Conservation (phyloP, 1,140 invertebrate species). For the Latrodectus geometricus region DNA sequence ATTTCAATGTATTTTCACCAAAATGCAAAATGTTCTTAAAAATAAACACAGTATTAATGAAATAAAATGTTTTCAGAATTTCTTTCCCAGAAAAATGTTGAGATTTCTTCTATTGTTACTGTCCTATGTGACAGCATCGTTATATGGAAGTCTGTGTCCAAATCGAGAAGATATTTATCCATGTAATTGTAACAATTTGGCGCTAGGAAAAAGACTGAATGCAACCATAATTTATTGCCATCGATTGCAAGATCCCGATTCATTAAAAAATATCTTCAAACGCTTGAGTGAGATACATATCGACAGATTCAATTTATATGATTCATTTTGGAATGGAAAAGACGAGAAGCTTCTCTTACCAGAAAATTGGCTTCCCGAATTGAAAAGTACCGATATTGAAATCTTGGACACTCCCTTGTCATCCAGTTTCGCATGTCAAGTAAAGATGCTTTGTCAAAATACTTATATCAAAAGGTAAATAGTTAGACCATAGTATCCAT, state of each 20-base stretch:
- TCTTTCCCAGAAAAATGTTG: neutral
- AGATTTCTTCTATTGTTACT: neutral
- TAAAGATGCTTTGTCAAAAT: neutral
- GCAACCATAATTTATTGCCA: conserved; percentile 15
- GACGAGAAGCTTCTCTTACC: neutral
- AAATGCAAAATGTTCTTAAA: too few species aligned
- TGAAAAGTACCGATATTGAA: conserved; percentile 32
- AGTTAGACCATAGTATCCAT: too few species aligned
- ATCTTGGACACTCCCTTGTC: conserved; percentile 28
- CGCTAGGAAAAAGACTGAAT: neutral
- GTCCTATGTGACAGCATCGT: neutral
- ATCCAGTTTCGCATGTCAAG: conserved; percentile 28
- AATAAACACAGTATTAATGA: too few species aligned
- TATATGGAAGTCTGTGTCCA: conserved; percentile 25
- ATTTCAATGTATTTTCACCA: too few species aligned
- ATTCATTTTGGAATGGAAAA: conserved; percentile 45
- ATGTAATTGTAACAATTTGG: conserved; percentile 11
- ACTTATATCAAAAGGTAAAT: too few species aligned
- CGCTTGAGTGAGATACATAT: conserved; percentile 3
- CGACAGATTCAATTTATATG: conserved; percentile 36
- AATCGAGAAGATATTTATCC: conserved; percentile 38
- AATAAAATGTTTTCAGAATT: too few species aligned
- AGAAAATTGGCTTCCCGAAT: conserved; percentile 19
- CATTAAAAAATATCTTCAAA: neutral
- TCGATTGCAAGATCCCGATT: neutral